These are phyloP conservation scores for Vanessa atalanta DNA, from an alignment of 1,140 invertebrate species.

Conservation along the genomic window DNA sequence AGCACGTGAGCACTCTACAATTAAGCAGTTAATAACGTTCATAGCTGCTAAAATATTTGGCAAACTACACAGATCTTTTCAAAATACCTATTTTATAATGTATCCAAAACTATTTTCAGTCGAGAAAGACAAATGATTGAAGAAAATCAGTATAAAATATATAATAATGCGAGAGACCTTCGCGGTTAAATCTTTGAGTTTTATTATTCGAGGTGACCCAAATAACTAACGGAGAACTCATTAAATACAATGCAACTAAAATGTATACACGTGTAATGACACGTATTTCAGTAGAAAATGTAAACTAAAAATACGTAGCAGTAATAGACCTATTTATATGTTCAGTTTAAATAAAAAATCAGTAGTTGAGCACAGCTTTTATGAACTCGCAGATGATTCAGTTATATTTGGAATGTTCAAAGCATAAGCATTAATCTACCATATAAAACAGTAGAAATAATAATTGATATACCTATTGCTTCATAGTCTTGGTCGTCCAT, in stretches of 20 bases:
- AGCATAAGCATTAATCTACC: no score
- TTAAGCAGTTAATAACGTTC: neutral
- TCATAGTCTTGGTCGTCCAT: conserved; percentile 14
- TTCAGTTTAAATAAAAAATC: neutral
- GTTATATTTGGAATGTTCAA: no score
- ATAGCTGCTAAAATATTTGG: neutral
- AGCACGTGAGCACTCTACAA: no score
- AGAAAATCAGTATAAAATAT: conserved; percentile 4
- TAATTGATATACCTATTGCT: conserved; percentile 11
- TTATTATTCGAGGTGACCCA: conserved; percentile 18
- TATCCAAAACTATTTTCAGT: neutral
- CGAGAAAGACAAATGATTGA: neutral
- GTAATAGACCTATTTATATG: neutral
- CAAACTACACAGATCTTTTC: conserved; percentile 14
- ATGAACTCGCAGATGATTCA: no score
- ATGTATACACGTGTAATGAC: conserved; percentile 20
- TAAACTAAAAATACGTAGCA: neutral
- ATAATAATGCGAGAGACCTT: conserved; percentile 10
- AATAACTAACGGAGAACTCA: conserved; percentile 11
- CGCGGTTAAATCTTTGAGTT: conserved; percentile 18
- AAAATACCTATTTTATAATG: conserved; percentile 6
- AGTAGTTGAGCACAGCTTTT: neutral
- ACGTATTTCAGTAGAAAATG: neutral
- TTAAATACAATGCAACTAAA: conserved; percentile 14
- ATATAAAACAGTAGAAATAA: neutral